A percentile compares a stretch with the other conserved stretches of the same genome.
These are phyloP conservation scores for Tiaroga cobitis DNA, from an alignment of 2,797 vertebrate genomes.

Conservation along the genomic window DNA sequence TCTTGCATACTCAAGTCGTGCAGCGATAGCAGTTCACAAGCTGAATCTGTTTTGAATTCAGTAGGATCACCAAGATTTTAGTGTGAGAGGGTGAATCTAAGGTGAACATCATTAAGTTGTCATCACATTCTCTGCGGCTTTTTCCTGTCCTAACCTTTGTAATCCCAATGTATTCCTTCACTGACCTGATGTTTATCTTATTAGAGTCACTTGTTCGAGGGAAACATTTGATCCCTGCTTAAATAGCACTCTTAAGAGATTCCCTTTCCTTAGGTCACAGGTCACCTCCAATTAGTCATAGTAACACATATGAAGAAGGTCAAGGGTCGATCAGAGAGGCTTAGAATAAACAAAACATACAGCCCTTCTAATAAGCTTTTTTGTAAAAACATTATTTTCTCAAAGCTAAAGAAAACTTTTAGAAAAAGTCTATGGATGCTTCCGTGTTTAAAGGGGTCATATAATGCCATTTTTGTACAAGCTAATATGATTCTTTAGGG, in stretches of 20 bases:
- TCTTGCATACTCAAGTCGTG: background rate
- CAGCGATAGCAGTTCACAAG: background rate
- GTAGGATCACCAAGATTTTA: background rate
- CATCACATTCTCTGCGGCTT: constrained; percentile 8
- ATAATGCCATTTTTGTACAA: no score
- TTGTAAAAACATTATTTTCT: background rate
- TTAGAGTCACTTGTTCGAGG: constrained; percentile 42
- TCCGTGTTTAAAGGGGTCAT: no score
- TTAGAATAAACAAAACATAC: constrained; percentile 54
- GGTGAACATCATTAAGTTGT: constrained; percentile 25
- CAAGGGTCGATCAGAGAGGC: constrained; percentile 54
- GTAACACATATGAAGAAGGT: constrained; percentile 54
- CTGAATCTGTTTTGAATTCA: constrained; percentile 20
- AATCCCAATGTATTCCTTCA: background rate
- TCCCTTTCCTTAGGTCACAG: constrained; percentile 53
- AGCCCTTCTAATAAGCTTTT: constrained; percentile 24
- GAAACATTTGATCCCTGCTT: constrained; percentile 55
- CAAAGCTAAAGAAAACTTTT: background rate
- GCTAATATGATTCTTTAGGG: no score
- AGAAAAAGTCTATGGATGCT: background rate
- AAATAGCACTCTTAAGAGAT: constrained; percentile 38
- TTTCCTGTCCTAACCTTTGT: constrained; percentile 43
- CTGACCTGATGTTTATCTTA: constrained; percentile 32
- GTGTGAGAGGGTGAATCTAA: constrained; percentile 7
- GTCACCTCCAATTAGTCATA: constrained; percentile 56